Evolutionary conservation across 2,113 vertebrate genomes (phyloP).

Genomic region (Australoheros scitulus): DNA sequence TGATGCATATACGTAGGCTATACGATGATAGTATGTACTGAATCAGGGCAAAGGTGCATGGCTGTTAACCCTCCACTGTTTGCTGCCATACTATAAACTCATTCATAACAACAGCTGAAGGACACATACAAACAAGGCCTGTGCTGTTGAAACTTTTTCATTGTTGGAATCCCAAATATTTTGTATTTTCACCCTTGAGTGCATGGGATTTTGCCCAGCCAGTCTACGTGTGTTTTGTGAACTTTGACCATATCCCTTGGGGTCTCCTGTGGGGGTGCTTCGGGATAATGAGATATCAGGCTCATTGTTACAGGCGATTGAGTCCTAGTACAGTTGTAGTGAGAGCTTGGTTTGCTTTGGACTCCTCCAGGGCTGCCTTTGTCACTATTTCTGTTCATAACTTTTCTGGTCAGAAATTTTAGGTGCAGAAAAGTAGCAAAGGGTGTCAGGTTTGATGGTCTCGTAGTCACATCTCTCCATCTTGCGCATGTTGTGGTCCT

Average conservation of each 20-base stretch:
- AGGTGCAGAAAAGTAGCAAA: background rate
- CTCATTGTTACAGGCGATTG: background rate
- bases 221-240: background rate
- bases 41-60: background rate
- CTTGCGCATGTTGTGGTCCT: background rate
- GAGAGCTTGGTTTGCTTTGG: background rate
- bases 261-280: background rate
- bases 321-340: background rate
- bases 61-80: background rate
- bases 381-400: background rate
- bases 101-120: background rate
- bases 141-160: background rate
- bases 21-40: background rate
- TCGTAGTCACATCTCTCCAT: background rate
- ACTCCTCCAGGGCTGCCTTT: background rate
- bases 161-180: conserved; percentile 6
- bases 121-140: background rate
- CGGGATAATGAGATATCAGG: background rate
- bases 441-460: background rate
- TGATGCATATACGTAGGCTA: background rate
- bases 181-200: background rate
- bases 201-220: background rate
- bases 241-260: background rate
- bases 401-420: background rate
- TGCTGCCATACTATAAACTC: background rate